Base-by-base conservation (phyloP, 2,797 vertebrate species). In the Lepilemur septentrionalis region DNA sequence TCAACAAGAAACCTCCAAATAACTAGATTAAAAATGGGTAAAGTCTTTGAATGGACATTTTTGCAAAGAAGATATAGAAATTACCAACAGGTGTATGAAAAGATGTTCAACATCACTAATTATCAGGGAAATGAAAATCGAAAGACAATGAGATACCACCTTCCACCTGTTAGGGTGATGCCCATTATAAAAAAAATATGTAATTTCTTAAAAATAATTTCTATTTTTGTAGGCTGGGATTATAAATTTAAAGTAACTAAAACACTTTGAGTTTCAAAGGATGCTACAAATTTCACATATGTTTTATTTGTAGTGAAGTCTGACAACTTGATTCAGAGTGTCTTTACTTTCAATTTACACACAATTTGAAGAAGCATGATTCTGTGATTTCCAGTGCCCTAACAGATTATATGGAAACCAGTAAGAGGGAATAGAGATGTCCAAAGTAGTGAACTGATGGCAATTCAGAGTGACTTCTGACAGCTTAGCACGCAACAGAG, bases 191-290 rank as follows among this genome's bases (percentile, higher is more conserved):
- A 75, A 48, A 86, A 81, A 73, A n/a, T 32, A 75, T 23, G 35
- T 17, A 81, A 48, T 78, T 9, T 87, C 10, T 94, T 83, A 79
- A 91, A 87, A 69, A 28, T 30, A 91, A 87, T 80, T 75, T 89
- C 20, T 90, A 90, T n/a, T 81, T 70, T 85, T 46, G 63, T 14
- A 94, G 75, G 63, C 11, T 38, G 32, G 69, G 35, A 73, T 79
- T 90, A 20, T 96, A 88, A 80, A 93, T 63, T 61, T 91, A 84
- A 91, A 86, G 63, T 73, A 88, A 82, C 48, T 41, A 9, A 48
- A 93, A 59, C 28, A 67, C 55, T 52, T n/a, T 65, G n/a, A 84
- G 35, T 87, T 75, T 46, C 55, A 91, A 91, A 91, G 20, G 46
- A 41, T 91, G 67, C 28, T 85, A 73, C 1, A 59, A 43, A 87